Evolutionary conservation across 1,140 invertebrate genomes (phyloP).

Genomic region (Copidosoma floridanum): DNA sequence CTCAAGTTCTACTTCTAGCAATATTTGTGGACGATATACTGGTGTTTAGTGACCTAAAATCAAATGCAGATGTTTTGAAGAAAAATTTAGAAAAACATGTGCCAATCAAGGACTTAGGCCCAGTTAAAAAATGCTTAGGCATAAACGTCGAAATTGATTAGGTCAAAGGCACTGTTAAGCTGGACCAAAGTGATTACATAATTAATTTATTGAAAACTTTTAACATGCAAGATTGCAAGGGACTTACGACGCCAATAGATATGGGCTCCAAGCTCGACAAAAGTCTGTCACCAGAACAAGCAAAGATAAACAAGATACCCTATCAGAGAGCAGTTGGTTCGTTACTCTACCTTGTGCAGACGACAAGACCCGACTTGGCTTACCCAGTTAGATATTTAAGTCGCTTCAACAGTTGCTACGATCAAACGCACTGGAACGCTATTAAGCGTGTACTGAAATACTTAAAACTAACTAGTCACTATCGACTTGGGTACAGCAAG

Average conservation of each 20-base stretch:
- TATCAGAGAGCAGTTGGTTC: background rate
- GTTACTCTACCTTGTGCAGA: background rate
- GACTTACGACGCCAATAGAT: background rate
- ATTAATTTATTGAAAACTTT: background rate
- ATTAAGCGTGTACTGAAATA: too few species aligned
- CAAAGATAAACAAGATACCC: too few species aligned
- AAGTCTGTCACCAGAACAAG: too few species aligned
- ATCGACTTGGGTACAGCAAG: slow-evolving; percentile 16
- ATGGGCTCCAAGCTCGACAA: background rate
- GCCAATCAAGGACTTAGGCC: too few species aligned
- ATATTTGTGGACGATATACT: too few species aligned
- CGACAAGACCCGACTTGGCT: background rate
- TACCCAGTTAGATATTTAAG: slow-evolving; percentile 30
- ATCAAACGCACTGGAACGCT: too few species aligned
- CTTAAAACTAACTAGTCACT: too few species aligned
- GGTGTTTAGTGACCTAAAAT: too few species aligned
- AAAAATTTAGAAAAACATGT: background rate
- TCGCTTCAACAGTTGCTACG: too few species aligned
- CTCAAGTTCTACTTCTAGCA: too few species aligned
- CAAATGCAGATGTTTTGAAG: too few species aligned
- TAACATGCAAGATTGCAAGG: background rate
- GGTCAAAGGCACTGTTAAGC: background rate
- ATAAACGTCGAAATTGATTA: background rate
- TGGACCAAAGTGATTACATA: background rate
- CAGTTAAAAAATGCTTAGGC: too few species aligned